A percentile compares a stretch with the other conserved stretches of the same genome.
Conservation (phyloP, 2,888 invertebrate genomes). For the Philopedon plagiatum region DNA sequence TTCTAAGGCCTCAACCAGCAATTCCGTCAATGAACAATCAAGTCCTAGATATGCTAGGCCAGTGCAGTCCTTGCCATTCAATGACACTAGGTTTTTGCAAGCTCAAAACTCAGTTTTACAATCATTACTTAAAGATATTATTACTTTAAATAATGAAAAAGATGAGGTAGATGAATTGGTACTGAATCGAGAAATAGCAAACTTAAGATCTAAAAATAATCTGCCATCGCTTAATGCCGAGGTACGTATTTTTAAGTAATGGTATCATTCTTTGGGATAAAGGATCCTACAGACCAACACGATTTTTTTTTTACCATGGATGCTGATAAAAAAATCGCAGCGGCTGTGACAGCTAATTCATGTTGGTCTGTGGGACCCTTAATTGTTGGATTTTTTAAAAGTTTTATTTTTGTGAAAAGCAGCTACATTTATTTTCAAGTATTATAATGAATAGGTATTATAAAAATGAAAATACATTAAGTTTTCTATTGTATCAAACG, state of each 20-base stretch:
- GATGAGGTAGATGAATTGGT: neutral
- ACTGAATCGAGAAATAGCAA: constrained; percentile 1
- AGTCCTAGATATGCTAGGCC: neutral
- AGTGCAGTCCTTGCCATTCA: neutral
- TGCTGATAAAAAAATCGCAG: no score
- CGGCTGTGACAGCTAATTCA: no score
- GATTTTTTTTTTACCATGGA: no score
- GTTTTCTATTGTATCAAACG: no score
- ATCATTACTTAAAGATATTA: constrained; percentile 13
- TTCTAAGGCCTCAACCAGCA: neutral
- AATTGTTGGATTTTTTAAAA: no score
- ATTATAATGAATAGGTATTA: no score
- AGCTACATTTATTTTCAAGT: no score
- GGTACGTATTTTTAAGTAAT: neutral
- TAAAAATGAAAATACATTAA: no score
- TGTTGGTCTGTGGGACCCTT: no score
- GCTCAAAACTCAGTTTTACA: constrained; percentile 7
- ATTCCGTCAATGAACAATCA: neutral
- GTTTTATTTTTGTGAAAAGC: no score
- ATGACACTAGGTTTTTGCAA: neutral
- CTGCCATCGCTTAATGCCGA: neutral
- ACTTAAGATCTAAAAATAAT: constrained; percentile 19
- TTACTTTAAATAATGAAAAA: constrained; percentile 10
- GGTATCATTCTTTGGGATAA: neutral
- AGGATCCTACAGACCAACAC: no score